Evolutionary conservation across 2,888 invertebrate species (phyloP), one percentile per base, ranked within the genome.

Genomic region (Agrotis ipsilon): DNA sequence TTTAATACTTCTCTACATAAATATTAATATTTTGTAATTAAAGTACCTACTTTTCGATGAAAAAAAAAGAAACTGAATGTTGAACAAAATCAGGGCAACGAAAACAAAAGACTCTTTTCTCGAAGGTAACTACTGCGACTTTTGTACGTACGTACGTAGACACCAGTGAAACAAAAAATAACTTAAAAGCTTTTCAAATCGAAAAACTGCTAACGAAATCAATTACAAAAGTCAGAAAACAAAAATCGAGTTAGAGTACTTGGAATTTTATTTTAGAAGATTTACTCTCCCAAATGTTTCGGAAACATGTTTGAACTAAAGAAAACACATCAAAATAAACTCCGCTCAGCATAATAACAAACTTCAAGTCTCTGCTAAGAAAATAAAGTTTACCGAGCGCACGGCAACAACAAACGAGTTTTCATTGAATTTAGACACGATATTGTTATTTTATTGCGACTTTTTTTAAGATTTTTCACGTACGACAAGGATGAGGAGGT

Each of bases 281-380:
- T 73, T 70, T 70, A 70, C 52, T 72, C 72, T 54, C 27, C 46
- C 32, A 77, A 55, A 55, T 55, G 55, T 55, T 55, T 32, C n/a
- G 55, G 32, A 55, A 72, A 83, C 52, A 72, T 63, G 63, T 77
- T 48, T 70, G n/a, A 65, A 27, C 58, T 62, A 43, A 80, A 81
- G 72, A 78, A 80, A 84, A 77, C 68, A 84, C 68, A 84, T 84
- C 80, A 75, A 75, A 86, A 81, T 81, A 73, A 82, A 86, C 73
- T 81, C 67, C 43, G 51, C 32, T 64, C 71, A 68, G 71, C 75
- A 77, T 84, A 80, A 82, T 81, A 84, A 78, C 60, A 78, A 84
- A 82, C 62, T 86, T 68, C 21, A 57, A 68, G 72, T 65, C 70
- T 52, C 74, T 78, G 74, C 72, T 67, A 49, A 65, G 84, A 82